Percentiles rank a stretch among this genome's conserved stretches.
These are phyloP conservation scores for Rugalucina vietnamica DNA, from an alignment of 2,888 invertebrate species.

Conservation along the genomic window DNA sequence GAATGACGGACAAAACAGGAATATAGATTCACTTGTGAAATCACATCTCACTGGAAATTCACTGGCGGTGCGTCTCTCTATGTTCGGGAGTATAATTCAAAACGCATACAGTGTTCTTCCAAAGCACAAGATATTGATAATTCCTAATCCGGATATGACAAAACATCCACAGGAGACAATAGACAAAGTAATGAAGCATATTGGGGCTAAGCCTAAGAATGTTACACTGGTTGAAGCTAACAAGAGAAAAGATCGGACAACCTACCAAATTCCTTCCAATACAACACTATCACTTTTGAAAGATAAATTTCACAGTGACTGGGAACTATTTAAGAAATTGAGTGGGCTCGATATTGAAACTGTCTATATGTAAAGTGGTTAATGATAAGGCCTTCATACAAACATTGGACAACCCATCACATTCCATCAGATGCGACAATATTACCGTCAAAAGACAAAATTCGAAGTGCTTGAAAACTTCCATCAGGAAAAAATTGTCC, in stretches of 20 bases:
- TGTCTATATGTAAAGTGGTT: not conserved
- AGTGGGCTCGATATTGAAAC: not conserved
- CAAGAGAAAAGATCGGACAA: not conserved
- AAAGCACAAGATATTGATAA: not conserved
- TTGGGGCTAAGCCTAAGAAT: not conserved
- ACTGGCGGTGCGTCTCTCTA: not conserved
- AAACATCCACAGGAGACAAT: not conserved
- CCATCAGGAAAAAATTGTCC: no score
- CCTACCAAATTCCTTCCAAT: not conserved
- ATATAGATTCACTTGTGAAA: not conserved
- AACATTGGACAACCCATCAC: no score
- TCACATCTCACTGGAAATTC: not conserved
- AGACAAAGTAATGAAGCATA: not conserved
- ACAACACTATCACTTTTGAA: not conserved
- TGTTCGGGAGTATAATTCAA: not conserved
- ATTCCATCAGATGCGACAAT: no score
- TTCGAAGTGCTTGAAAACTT: no score
- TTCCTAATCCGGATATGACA: not conserved
- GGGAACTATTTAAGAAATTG: not conserved
- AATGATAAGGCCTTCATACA: no score
- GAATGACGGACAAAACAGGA: not conserved
- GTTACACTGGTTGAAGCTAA: not conserved
- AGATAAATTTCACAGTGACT: not conserved
- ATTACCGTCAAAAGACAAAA: no score
- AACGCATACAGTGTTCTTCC: not conserved